Base-by-base conservation (phyloP, 92 coral and sea anemone genomes). In the Chrysogorgia sp. region DNA sequence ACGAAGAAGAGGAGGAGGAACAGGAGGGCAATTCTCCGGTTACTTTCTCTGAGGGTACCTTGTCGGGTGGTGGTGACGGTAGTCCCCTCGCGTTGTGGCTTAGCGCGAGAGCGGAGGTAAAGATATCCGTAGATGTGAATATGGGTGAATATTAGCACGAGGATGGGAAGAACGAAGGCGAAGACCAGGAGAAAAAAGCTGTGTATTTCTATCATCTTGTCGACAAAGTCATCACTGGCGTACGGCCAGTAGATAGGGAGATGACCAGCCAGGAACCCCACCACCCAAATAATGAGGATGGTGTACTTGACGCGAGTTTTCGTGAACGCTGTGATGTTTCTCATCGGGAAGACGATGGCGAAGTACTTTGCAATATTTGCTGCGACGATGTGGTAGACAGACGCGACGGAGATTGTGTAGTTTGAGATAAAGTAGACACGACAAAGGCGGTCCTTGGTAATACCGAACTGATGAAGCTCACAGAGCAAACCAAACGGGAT, bases 311-410 rank as follows among this genome's bases (percentile, higher is more conserved):
- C 63, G 0, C 79, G 79, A 34, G 34, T 19, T 21, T 53, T 55
- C 7, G 79, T 53, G 29, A 58, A 52, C 7, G 37, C 33, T 3
- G 79, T 72, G 12, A 72, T 53, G 52, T 72, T 72, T 21, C 64
- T 58, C 79, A 72, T 35, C 1, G 79, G 79, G 25, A 31, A 34
- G 1, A 72, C 65, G 32, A 72, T 72, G 15, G 79, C 79, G 24
- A 72, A 53, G 21, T 72, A 72, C 65, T 72, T 72, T 10, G 79
- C 79, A 1, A 29, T 17, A 1, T 28, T 72, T 20, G 79, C 79
- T 0, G 79, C 65, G 15, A 72, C 64, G n/a, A 72, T 72, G 34
- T 72, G 79, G 41, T 53, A 72, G 14, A 72, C 59, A 20, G 79
- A 53, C 0, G 43, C 49, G 25, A 72, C 30, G 45, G 79, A 53